Evolutionary conservation across 2,797 vertebrate genomes (phyloP).

Genomic region (Capromys pilorides): DNA sequence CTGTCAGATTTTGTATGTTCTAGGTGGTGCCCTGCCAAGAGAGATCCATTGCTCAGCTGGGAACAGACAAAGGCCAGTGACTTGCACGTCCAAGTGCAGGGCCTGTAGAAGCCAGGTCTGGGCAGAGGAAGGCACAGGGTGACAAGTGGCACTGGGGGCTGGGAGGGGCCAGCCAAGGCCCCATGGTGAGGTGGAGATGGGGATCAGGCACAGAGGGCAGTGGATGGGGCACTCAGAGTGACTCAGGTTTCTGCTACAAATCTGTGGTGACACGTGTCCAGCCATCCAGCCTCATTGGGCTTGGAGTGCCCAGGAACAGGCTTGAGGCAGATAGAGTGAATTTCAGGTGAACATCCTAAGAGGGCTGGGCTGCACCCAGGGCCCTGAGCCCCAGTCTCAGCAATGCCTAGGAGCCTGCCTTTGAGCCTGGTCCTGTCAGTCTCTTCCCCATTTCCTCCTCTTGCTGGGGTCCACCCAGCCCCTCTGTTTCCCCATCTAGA

Average conservation of each 20-base stretch:
- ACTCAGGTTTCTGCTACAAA: background rate
- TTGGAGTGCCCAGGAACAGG: background rate
- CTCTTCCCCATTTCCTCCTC: background rate
- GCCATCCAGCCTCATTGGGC: background rate
- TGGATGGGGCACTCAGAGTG: background rate
- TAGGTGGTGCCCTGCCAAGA: background rate
- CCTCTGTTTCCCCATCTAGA: background rate
- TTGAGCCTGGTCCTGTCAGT: background rate
- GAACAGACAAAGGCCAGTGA: background rate
- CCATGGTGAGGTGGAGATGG: background rate
- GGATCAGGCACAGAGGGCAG: background rate
- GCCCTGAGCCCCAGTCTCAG: too few relatives aligned
- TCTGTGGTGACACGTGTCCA: background rate
- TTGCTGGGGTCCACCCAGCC: background rate
- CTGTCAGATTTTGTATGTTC: background rate
- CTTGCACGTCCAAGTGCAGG: background rate
- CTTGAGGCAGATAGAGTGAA: background rate
- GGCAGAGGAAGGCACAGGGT: background rate
- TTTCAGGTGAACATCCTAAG: background rate
- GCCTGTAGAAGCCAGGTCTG: background rate
- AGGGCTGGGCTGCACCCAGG: background rate
- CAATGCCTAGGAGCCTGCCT: background rate
- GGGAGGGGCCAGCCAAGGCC: accelerated
- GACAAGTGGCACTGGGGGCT: background rate
- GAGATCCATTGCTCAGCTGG: background rate